These are phyloP conservation scores for Eulithis testata DNA, from an alignment of 2,888 invertebrate species.

Conservation along the genomic window DNA sequence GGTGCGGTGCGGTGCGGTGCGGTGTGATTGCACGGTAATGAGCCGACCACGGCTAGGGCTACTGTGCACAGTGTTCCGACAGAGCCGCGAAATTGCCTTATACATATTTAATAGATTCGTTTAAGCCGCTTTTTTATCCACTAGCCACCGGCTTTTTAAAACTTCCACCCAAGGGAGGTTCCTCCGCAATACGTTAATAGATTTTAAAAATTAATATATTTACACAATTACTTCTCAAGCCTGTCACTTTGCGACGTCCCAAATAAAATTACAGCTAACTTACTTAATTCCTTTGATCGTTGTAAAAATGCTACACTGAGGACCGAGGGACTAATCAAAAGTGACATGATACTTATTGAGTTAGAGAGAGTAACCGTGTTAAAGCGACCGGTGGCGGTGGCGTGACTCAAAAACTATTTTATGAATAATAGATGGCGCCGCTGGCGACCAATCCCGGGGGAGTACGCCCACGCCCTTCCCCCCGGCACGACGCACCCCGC, in stretches of 20 bases:
- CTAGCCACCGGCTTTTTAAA: slow-evolving; percentile 62
- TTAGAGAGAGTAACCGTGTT: slow-evolving; percentile 76
- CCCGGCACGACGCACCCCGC: slow-evolving; percentile 44
- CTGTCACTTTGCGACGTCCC: slow-evolving; percentile 65
- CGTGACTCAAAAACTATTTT: slow-evolving; percentile 85
- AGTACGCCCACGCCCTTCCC: slow-evolving; percentile 68
- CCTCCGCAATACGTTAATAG: slow-evolving; percentile 72
- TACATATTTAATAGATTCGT: slow-evolving; percentile 80
- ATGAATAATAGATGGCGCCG: slow-evolving; percentile 83
- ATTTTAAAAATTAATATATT: slow-evolving; percentile 79
- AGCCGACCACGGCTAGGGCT: slow-evolving; percentile 40
- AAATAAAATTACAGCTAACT: slow-evolving; percentile 70
- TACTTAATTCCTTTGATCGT: slow-evolving; percentile 73
- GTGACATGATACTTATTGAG: slow-evolving; percentile 83
- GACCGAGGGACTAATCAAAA: slow-evolving; percentile 72
- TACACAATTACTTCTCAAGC: slow-evolving; percentile 67
- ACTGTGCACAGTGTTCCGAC: slow-evolving; percentile 44
- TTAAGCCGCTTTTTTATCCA: slow-evolving; percentile 78
- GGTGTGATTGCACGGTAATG: slow-evolving; percentile 63
- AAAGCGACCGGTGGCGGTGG: slow-evolving; percentile 77
- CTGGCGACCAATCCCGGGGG: slow-evolving; percentile 81
- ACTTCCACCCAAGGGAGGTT: slow-evolving; percentile 45
- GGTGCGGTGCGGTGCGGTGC: slow-evolving; percentile 5
- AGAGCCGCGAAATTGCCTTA: slow-evolving; percentile 70
- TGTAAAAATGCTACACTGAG: slow-evolving; percentile 60